phyloP scores from a whole-genome alignment of 2,113 vertebrate genomes.

The Chloebia gouldiae region DNA sequence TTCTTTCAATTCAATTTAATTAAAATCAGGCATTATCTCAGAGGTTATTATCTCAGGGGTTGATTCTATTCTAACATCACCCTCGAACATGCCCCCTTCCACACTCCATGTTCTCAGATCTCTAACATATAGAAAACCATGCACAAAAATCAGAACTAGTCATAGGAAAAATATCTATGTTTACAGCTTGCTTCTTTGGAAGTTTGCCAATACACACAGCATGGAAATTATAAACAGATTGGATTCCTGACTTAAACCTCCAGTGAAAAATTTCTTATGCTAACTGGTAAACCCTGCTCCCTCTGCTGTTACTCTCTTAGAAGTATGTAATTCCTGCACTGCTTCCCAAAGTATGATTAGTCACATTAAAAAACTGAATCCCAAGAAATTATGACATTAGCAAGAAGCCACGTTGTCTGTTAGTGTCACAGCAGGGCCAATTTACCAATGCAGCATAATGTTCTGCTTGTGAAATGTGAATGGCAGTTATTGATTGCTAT shows the following conservation, averaged over 20 bases:
- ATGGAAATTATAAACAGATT: slow-evolving; percentile 37
- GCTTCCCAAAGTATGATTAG: not conserved
- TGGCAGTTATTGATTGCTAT: not conserved
- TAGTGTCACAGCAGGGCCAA: not conserved
- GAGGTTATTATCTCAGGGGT: not conserved
- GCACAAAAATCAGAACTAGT: not conserved
- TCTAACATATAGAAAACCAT: not conserved
- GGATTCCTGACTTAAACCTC: not conserved
- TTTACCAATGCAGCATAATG: accelerated
- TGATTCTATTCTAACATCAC: not conserved
- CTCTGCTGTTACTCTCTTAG: slow-evolving; percentile 11
- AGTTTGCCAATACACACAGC: not conserved
- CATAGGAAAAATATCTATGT: slow-evolving; percentile 40
- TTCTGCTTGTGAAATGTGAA: not conserved
- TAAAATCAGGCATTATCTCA: not conserved
- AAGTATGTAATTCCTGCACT: not conserved
- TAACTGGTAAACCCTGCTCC: not conserved
- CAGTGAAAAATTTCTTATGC: not conserved
- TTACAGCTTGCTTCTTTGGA: slow-evolving; percentile 29
- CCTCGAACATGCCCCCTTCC: not conserved
- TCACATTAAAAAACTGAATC: not conserved
- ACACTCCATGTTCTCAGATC: not conserved
- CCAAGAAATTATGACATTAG: not conserved
- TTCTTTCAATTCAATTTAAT: not conserved
- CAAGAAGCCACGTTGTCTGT: not conserved